phyloP scores from a whole-genome alignment of 2,888 invertebrate genomes.

The Troides oblongomaculatus region DNA sequence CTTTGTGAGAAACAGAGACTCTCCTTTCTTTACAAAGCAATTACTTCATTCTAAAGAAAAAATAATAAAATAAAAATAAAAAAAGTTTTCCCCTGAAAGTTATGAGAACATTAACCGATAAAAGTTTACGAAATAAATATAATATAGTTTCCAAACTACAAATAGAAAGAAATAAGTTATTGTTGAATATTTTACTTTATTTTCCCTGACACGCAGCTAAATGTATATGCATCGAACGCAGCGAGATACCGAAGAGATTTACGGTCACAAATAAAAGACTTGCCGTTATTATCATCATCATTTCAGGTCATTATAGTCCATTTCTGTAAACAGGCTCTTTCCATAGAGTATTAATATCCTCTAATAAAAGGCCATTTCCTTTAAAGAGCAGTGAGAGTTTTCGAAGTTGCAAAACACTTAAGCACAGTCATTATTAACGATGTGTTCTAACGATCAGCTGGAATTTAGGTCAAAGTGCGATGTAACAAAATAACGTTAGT shows the following conservation, averaged over 20 bases:
- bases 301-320: slow-evolving; percentile 24
- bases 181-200: not conserved
- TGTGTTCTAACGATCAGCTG: slow-evolving; percentile 4
- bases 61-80: slow-evolving; percentile 1
- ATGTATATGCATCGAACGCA: slow-evolving; percentile 7
- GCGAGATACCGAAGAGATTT: slow-evolving; percentile 3
- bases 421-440: slow-evolving; percentile 1
- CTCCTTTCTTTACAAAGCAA: slow-evolving; percentile 20
- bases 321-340: slow-evolving; percentile 15
- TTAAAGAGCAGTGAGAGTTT: slow-evolving; percentile 10
- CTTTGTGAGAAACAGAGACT: slow-evolving; percentile 20
- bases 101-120: not conserved
- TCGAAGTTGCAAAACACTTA: slow-evolving; percentile 7
- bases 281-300: slow-evolving; percentile 20
- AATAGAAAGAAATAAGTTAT: not conserved
- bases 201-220: not conserved
- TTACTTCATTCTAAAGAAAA: slow-evolving; percentile 11
- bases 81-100: not conserved
- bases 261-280: slow-evolving; percentile 20
- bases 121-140: not conserved
- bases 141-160: not conserved
- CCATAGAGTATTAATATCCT: slow-evolving; percentile 19
- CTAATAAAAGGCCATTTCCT: slow-evolving; percentile 20
- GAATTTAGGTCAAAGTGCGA: not conserved
- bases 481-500: not conserved